Evolutionary conservation across 2,113 vertebrate species (phyloP).

Genomic region (Egretta garzetta): DNA sequence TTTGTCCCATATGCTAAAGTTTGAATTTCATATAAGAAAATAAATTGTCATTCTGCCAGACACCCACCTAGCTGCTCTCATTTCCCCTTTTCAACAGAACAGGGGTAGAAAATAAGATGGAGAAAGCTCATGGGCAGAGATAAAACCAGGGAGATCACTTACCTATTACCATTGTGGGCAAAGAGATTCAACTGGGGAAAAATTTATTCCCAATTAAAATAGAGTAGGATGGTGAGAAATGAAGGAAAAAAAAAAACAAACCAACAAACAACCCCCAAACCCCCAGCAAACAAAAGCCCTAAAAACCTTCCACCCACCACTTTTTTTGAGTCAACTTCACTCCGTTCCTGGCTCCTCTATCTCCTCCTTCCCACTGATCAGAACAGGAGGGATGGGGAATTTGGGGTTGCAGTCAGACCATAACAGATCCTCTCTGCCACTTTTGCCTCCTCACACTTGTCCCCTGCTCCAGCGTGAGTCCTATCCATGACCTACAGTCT

Average conservation of each 20-base stretch:
- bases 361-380: background rate
- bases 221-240: background rate
- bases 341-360: fast-evolving
- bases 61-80: background rate
- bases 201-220: background rate
- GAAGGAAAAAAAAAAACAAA: background rate
- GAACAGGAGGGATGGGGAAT: background rate
- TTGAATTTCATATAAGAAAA: background rate
- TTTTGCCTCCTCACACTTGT: background rate
- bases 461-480: background rate
- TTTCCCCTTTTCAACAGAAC: background rate
- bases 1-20: background rate
- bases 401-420: no score
- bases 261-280: background rate
- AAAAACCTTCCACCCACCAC: background rate
- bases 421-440: background rate
- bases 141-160: background rate
- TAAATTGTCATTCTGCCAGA: background rate
- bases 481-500: background rate
- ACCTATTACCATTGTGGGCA: background rate
- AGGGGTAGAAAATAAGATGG: background rate
- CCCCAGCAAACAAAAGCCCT: background rate
- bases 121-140: background rate
- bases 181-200: background rate
- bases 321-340: background rate